phyloP scores from a whole-genome alignment of 1,140 invertebrate species.

The Cyphomyrmex costatus region DNA sequence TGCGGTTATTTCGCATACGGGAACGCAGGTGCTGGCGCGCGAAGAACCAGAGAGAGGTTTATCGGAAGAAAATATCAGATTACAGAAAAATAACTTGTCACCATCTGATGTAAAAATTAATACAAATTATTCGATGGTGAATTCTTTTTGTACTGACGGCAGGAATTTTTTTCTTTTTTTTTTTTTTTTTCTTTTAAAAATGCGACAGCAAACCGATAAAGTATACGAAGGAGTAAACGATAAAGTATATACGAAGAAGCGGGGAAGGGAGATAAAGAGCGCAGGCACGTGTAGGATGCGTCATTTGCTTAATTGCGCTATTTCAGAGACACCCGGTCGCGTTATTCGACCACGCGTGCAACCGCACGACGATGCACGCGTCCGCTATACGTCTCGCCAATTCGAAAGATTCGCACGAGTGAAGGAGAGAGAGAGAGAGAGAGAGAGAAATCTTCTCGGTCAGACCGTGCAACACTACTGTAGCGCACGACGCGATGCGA shows the following conservation, averaged over 20 bases:
- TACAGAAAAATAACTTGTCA: not conserved
- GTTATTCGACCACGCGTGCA: constrained; percentile 71
- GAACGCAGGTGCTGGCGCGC: constrained; percentile 15
- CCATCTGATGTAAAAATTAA: not conserved
- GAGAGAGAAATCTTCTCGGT: constrained; percentile 20
- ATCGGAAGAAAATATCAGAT: constrained; percentile 18
- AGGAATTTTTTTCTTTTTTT: not conserved
- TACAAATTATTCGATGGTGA: not conserved
- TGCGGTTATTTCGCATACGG: not conserved
- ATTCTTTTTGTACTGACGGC: not conserved
- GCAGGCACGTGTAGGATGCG: constrained; percentile 72
- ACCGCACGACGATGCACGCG: constrained; percentile 45
- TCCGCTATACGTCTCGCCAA: constrained; percentile 8
- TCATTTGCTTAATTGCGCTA: constrained; percentile 79
- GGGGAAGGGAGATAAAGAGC: constrained; percentile 13
- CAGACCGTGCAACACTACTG: constrained; percentile 5
- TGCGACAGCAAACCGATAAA: constrained; percentile 10
- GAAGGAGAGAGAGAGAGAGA: not conserved
- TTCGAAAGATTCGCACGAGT: constrained; percentile 50
- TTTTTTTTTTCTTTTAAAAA: not conserved
- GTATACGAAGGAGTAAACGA: not conserved
- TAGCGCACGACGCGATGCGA: constrained; percentile 19
- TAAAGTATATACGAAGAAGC: not conserved
- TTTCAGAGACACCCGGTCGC: constrained; percentile 69
- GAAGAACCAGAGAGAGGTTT: not conserved